Evolutionary conservation across 2,888 invertebrate species (phyloP), one percentile per base, ranked within the genome.

Genomic region (Synergus umbraculus): DNA sequence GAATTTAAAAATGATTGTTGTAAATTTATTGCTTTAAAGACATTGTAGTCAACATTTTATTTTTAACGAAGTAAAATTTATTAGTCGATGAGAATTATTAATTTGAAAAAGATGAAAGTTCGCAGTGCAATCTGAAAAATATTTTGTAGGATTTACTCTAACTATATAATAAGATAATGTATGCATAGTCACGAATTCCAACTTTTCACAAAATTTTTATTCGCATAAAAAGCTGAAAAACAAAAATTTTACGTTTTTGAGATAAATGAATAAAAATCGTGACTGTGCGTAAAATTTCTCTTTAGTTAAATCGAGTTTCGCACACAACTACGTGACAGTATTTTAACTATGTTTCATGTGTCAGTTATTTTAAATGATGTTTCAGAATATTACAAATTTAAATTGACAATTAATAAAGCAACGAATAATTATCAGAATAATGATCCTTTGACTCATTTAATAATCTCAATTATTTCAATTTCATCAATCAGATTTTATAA

Each of bases 181-280:
- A 69, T 49, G 67, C 67, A 69, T 8, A 46, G 67, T 46, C 67
- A 69, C 67, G 67, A 69, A 10, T 22, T 12, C 9, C 10, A 60
- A 60, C 10, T 60, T 22, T 60, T 22, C 4, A 18, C 18, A 10
- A 10, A 10, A 22, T 4, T 4, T 60, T 60, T 10, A 60, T 60
- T 22, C 12, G 18, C 10, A 10, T 22, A 22, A 22, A 10, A 46
- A 29, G 3, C 29, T 15, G 15, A 49, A 49, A 5, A 54, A 8
- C 2, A 8, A 8, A n/a, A 54, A 8, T 54, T 54, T n/a, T 8
- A 22, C 22, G 18, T 60, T 22, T 60, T 60, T 1, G 12, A 60
- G 18, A 22, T 22, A 46, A 60, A 12, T 60, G 22, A 7, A 22
- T 22, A 60, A 22, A 60, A 69, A 29, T 69, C 46, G 67, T 69